These are phyloP conservation scores for Helicoverpa zea DNA, from an alignment of 1,140 invertebrate genomes.

Conservation along the genomic window DNA sequence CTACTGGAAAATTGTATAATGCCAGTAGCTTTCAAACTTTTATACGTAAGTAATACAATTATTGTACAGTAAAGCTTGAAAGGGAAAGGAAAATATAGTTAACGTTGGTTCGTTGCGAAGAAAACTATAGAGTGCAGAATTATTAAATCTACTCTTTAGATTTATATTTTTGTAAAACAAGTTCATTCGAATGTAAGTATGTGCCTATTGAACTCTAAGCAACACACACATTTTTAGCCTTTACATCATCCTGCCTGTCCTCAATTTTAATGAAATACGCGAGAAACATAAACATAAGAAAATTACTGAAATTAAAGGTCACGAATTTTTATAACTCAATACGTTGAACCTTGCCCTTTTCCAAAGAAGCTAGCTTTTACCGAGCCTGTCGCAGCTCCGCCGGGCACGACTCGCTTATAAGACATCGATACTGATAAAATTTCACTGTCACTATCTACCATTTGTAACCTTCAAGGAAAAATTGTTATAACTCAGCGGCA, in stretches of 20 bases:
- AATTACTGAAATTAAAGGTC: not conserved
- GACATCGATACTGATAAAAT: slow-evolving; percentile 39
- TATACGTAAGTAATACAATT: slow-evolving; percentile 5
- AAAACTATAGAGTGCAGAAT: too few relatives aligned
- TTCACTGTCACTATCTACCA: slow-evolving; percentile 22
- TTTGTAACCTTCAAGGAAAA: slow-evolving; percentile 30
- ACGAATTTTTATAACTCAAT: not conserved
- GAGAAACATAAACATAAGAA: not conserved
- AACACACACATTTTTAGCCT: too few relatives aligned
- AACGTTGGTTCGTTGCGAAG: too few relatives aligned
- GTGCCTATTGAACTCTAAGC: too few relatives aligned
- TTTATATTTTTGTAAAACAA: too few relatives aligned
- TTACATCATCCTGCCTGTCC: too few relatives aligned
- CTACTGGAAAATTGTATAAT: slow-evolving; percentile 12
- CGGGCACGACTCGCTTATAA: slow-evolving; percentile 2
- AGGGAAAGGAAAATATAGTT: not conserved
- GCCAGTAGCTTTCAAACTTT: not conserved
- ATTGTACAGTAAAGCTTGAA: not conserved
- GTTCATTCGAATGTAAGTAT: too few relatives aligned
- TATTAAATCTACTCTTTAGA: too few relatives aligned
- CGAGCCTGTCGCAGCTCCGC: not conserved
- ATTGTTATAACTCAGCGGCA: slow-evolving; percentile 1
- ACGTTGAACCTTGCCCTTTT: not conserved
- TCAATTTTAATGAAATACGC: not conserved
- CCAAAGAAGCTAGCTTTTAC: not conserved